Evolutionary conservation across 1,140 invertebrate species (phyloP), one percentile per base, ranked within the genome.

Genomic region (Drosophila erecta): DNA sequence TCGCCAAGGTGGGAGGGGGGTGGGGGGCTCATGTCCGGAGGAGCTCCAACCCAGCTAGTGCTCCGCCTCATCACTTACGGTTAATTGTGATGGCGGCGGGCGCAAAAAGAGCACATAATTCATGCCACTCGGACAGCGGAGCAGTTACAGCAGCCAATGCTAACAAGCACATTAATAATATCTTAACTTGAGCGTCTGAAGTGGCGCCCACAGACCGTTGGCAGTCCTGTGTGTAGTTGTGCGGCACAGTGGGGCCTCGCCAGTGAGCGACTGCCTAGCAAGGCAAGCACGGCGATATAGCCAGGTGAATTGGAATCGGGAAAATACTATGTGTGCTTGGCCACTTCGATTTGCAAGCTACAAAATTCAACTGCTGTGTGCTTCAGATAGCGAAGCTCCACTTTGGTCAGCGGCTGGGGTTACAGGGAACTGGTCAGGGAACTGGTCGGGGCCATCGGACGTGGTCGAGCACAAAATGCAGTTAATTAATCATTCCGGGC

Each of bases 131-230:
- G 58, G 70, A 74, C 67, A 50, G 54, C 57, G 57, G 38, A 46
- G 47, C 57, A 66, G 43, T 33, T 33, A 49, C 56, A 51, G 51
- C 62, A 37, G 49, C 37, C 62, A 70, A 47, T 70, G 65, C 83
- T 87, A 87, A 86, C 81, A 87, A 86, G 81, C 75, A 64, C 83
- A 86, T 86, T 87, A 81, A 86, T 86, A 86, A 87, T 86, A 86
- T 83, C 83, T 81, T 75, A 75, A 72, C 50, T 64, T 56, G 78
- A 75, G 65, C 83, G 58, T 58, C 35, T 67, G 74, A 64, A 81
- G 61, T 67, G 83, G 51, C 74, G 56, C 49, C 64, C 78, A 61
- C 62, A 50, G 73, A 67, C 51, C 61, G 57, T 43, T 56, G 55
- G 41, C 49, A 69, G 43, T 14, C 43, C 17, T 50, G 10, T 22